These are phyloP conservation scores for Brotogeris chrysoptera DNA, from an alignment of 2,797 vertebrate genomes.

Conservation along the genomic window DNA sequence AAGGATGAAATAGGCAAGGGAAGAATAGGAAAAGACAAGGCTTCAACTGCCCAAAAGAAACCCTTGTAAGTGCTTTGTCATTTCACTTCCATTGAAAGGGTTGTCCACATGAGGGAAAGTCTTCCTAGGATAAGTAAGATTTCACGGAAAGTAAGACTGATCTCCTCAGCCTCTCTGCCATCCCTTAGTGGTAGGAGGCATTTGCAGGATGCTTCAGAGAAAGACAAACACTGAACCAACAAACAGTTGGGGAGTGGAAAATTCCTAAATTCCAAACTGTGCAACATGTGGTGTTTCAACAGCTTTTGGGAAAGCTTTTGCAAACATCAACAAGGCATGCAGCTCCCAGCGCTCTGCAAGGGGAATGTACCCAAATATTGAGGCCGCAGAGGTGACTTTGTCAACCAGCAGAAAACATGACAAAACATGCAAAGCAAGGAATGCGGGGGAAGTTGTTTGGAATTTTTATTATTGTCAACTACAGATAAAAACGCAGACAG, in stretches of 20 bases:
- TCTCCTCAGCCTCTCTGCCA: not conserved
- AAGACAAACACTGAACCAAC: constrained; percentile 24
- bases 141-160: not conserved
- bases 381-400: constrained; percentile 26
- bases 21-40: not conserved
- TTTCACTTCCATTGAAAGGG: not conserved
- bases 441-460: constrained; percentile 23
- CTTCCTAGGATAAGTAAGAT: not conserved
- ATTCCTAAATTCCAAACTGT: constrained; percentile 33
- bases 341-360: constrained; percentile 40
- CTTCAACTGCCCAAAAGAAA: not conserved
- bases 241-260: constrained; percentile 49
- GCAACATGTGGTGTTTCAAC: constrained; percentile 39
- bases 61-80: not conserved
- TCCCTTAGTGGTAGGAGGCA: not conserved
- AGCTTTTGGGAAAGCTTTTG: constrained; percentile 41
- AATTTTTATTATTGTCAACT: constrained; percentile 58
- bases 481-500: constrained; percentile 7
- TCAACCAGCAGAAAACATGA: constrained; percentile 58
- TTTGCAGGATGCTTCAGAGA: constrained; percentile 14
- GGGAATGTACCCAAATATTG: constrained; percentile 30
- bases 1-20: not conserved
- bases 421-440: constrained; percentile 15
- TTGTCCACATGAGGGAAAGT: not conserved
- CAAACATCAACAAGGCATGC: constrained; percentile 39